phyloP scores from a whole-genome alignment of 2,888 invertebrate genomes.

The Mesoligia furuncula region DNA sequence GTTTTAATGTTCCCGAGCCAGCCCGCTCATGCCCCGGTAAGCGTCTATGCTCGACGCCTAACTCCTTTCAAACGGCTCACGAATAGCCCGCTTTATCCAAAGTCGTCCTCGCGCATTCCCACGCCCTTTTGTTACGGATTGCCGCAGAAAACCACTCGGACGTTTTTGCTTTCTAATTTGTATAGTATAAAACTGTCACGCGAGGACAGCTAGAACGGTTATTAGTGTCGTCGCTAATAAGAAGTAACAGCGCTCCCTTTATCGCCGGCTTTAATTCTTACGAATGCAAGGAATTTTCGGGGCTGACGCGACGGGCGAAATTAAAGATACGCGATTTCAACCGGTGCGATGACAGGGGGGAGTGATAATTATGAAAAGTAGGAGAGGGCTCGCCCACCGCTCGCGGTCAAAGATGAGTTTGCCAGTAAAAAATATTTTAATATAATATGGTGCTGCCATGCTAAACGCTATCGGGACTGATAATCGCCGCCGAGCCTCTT shows the following conservation, averaged over 20 bases:
- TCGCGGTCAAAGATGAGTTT: conserved; percentile 79
- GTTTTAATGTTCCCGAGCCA: conserved; percentile 81
- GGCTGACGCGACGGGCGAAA: conserved; percentile 72
- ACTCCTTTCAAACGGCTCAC: conserved; percentile 79
- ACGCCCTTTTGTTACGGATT: conserved; percentile 65
- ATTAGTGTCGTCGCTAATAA: conserved; percentile 82
- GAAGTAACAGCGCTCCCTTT: conserved; percentile 77
- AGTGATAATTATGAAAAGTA: conserved; percentile 83
- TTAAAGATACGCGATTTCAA: conserved; percentile 80
- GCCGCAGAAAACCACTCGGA: conserved; percentile 64
- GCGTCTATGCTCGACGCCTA: conserved; percentile 75
- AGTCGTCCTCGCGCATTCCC: conserved; percentile 67
- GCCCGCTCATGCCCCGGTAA: conserved; percentile 75
- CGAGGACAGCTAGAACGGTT: conserved; percentile 68
- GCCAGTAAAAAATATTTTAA: conserved; percentile 79
- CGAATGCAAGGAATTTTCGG: conserved; percentile 75
- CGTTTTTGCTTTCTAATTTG: conserved; percentile 68
- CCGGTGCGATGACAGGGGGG: conserved; percentile 78
- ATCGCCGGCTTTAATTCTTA: conserved; percentile 75
- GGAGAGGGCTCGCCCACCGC: conserved; percentile 65
- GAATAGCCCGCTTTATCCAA: conserved; percentile 75
- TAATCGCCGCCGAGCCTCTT: conserved; percentile 85
- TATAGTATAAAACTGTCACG: conserved; percentile 66
- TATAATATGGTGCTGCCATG: conserved; percentile 83
- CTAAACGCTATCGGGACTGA: conserved; percentile 83